A percentile compares a stretch with the other conserved stretches of the same genome.
Conservation (phyloP, 1,140 invertebrate genomes). For the Papilio glaucus region DNA sequence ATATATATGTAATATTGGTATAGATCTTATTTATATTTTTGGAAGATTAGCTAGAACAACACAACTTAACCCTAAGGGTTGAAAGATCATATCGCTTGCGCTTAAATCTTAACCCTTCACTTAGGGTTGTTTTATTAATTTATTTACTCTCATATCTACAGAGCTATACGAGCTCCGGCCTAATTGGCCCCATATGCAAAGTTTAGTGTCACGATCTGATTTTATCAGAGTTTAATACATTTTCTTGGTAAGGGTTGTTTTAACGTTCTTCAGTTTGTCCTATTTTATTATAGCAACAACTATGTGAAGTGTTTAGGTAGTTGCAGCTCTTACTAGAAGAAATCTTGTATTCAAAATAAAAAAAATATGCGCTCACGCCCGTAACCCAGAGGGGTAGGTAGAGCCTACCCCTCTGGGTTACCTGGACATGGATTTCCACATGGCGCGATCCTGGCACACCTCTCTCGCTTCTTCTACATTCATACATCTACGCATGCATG, state of each 20-base stretch:
- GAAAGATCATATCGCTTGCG: constrained; percentile 61
- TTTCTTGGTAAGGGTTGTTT: constrained; percentile 48
- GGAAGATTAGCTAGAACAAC: constrained; percentile 34
- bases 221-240: constrained; percentile 68
- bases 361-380: no score
- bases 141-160: constrained; percentile 72
- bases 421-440: no score
- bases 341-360: no score
- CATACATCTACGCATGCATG: no score
- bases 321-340: no score
- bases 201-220: constrained; percentile 65
- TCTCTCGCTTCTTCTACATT: no score
- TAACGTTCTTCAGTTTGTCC: constrained; percentile 10
- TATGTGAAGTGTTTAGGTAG: not conserved
- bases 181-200: constrained; percentile 77
- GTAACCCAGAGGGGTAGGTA: no score
- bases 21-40: not conserved
- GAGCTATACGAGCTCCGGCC: constrained; percentile 65
- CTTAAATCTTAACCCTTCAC: constrained; percentile 73
- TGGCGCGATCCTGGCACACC: no score
- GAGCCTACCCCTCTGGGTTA: no score
- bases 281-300: not conserved
- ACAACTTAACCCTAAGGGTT: constrained; percentile 54
- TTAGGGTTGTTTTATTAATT: constrained; percentile 77
- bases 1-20: no score